phyloP scores from a whole-genome alignment of 2,888 invertebrate species.

The Elmis aenea region DNA sequence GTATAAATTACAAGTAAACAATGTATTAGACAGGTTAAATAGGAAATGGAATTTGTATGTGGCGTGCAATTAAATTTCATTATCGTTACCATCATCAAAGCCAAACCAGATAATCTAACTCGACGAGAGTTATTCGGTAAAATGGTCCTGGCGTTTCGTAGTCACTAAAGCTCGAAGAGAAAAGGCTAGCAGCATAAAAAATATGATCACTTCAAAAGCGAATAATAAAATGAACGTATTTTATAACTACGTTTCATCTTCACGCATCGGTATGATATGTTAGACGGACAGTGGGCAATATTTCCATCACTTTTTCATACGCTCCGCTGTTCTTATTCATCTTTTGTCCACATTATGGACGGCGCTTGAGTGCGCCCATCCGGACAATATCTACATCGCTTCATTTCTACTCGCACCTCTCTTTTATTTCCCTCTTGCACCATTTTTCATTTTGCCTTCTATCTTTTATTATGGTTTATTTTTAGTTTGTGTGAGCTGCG shows the following conservation, averaged over 20 bases:
- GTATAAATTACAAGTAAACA: too few species aligned
- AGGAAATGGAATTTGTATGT: too few species aligned
- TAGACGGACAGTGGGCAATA: slow-evolving; percentile 8
- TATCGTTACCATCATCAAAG: too few species aligned
- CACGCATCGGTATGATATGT: slow-evolving; percentile 5
- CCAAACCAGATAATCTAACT: too few species aligned
- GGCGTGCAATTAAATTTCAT: too few species aligned
- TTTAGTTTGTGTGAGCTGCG: slow-evolving; percentile 13
- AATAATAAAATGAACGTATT: slow-evolving; percentile 15
- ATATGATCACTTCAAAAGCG: slow-evolving; percentile 6
- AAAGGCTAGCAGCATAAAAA: too few species aligned
- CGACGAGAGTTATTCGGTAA: too few species aligned
- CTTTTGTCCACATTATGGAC: slow-evolving; percentile 8
- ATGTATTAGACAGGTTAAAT: too few species aligned
- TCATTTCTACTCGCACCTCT: slow-evolving; percentile 15
- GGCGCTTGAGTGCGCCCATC: slow-evolving; percentile 7
- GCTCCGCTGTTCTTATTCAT: slow-evolving; percentile 6
- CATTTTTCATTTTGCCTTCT: slow-evolving; percentile 15
- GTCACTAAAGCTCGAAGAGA: too few species aligned
- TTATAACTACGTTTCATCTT: slow-evolving; percentile 12
- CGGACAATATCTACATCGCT: slow-evolving; percentile 16
- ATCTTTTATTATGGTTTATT: slow-evolving; percentile 16
- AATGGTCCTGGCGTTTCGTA: too few species aligned
- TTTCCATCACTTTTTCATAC: slow-evolving; percentile 7
- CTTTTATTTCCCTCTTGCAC: slow-evolving; percentile 15